Evolutionary conservation across 2,113 vertebrate species (phyloP).

Genomic region (Python bivittatus): DNA sequence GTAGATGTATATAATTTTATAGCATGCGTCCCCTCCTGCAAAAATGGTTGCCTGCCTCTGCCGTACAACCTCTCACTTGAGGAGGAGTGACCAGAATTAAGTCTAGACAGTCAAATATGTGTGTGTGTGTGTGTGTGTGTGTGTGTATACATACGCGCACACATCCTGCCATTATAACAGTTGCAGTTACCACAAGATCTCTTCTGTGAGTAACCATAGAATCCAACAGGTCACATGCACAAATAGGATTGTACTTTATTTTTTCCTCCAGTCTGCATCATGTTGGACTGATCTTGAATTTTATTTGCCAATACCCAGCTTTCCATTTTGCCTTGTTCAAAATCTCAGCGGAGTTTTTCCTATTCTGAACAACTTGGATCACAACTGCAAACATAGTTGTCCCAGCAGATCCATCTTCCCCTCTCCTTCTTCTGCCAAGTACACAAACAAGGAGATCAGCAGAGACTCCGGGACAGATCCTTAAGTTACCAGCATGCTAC

Average conservation of each 20-base stretch:
- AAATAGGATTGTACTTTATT: neutral
- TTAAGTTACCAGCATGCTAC: neutral
- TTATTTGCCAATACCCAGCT: neutral
- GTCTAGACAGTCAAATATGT: neutral
- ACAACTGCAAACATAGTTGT: too few species aligned
- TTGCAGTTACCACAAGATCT: neutral
- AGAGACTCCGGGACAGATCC: fast-evolving
- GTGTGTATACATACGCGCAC: neutral
- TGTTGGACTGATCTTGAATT: neutral
- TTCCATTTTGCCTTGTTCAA: neutral
- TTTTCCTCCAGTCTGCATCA: neutral
- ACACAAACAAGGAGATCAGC: neutral
- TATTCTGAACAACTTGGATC: neutral
- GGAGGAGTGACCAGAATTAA: neutral
- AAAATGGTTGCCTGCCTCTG: too few species aligned
- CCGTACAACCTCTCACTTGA: too few species aligned
- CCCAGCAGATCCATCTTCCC: neutral
- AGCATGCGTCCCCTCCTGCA: too few species aligned
- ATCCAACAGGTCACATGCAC: too few species aligned
- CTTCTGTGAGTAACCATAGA: too few species aligned
- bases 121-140: too few species aligned
- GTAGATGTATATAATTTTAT: too few species aligned
- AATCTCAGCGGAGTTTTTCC: neutral
- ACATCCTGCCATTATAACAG: neutral
- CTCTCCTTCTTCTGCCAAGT: neutral